Evolutionary conservation across 2,888 invertebrate species (phyloP).

Genomic region (Oligia fasciuncula): DNA sequence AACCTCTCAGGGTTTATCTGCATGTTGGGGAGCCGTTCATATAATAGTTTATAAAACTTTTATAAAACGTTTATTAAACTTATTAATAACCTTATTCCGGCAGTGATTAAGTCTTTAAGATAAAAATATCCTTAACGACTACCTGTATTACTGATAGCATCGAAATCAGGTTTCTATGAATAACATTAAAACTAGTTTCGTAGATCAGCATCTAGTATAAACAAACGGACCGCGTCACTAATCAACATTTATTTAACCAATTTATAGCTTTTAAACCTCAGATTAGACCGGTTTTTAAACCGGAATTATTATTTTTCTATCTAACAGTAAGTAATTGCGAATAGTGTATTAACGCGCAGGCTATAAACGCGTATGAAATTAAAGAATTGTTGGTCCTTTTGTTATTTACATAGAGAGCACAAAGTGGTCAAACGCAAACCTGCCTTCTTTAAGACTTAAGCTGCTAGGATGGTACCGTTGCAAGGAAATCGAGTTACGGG

Average conservation of each 20-base stretch:
- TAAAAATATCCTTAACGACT: conserved; percentile 55
- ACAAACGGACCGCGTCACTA: conserved; percentile 55
- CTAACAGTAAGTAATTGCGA: conserved; percentile 10
- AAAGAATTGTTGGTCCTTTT: background rate
- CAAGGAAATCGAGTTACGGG: background rate
- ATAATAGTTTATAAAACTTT: too few species aligned
- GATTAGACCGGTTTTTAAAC: conserved; percentile 4
- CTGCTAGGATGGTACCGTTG: background rate
- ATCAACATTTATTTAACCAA: conserved; percentile 45
- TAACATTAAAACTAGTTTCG: conserved; percentile 56
- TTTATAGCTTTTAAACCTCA: conserved; percentile 26
- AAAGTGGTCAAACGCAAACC: background rate
- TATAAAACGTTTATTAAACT: too few species aligned
- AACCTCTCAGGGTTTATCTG: too few species aligned
- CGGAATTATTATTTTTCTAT: background rate
- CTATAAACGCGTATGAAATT: background rate
- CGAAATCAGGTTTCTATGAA: conserved; percentile 53
- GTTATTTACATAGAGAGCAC: background rate
- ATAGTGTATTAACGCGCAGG: background rate
- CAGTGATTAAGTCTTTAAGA: conserved; percentile 38
- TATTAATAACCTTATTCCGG: conserved; percentile 12
- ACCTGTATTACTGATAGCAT: conserved; percentile 56
- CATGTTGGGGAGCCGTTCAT: too few species aligned
- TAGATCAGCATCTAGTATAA: conserved; percentile 44
- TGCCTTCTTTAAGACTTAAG: too few species aligned